Evolutionary conservation across 2,113 vertebrate genomes (phyloP), one percentile per base, ranked within the genome.

Genomic region (Lampris incognitus): DNA sequence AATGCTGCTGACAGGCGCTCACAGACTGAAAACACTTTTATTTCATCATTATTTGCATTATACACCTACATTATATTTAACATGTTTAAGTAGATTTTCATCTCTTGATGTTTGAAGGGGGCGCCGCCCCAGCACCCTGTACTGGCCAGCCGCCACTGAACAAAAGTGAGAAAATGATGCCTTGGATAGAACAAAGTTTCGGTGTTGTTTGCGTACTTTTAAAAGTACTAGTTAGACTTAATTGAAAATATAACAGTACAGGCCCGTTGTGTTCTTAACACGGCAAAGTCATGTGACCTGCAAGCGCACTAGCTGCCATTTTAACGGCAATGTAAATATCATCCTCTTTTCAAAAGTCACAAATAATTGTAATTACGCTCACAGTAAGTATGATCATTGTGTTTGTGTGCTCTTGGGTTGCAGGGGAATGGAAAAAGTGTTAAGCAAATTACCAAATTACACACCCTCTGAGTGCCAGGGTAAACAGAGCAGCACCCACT

Each of bases 401-500:
- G 82, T 85, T 85, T 90, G 87, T 88, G 87, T 83, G 88, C 79
- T 83, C 75, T 79, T 74, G 81, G 81, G 78, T 84, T 37, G 82
- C 64, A 41, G 81, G 73, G 82, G 83, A 82, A 85, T 81, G 86
- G 86, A 80, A 88, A 88, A 87, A 82, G 86, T 81, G 84, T 74
- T 85, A 89, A 92, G 91, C 90, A 92, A 93, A 92, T 87, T 65
- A 83, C 87, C 82, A 89, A 92, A 92, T 87, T 87, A 77, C 85
- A 85, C 84, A 84, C 85, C 88, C 86, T 83, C 75, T 10, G 9
- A 73, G 92, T 71, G 89, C 90, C 91, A 92, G 90, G 84, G 85
- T 84, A 86, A 93, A 93, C 90, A 86, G 79, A 85, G 76, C 66
- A 52, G 82, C 88, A 84, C 81, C 82, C 84, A 64, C 74, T 82